A percentile compares a stretch with the other conserved stretches of the same genome.
Conservation (phyloP, 1,140 invertebrate species). For the Helicoverpa armigera region DNA sequence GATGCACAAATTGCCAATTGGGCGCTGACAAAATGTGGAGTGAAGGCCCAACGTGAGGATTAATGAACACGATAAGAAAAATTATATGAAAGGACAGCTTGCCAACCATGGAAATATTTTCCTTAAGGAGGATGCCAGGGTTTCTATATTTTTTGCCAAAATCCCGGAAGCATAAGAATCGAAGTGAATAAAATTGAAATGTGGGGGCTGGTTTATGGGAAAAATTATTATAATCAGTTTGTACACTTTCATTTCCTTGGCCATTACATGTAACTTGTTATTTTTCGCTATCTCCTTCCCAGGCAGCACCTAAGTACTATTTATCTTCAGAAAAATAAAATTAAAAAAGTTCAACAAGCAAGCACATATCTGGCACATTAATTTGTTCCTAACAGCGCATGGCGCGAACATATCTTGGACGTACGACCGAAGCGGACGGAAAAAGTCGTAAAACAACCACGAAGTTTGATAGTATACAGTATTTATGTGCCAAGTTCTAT, state of each 20-base stretch:
- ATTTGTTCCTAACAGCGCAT: not conserved
- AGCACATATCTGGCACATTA: not conserved
- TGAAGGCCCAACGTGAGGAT: not conserved
- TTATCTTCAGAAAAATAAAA: not conserved
- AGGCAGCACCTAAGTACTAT: too few species aligned
- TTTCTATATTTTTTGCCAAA: too few species aligned
- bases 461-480: slow-evolving; percentile 41
- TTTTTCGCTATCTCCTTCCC: too few species aligned
- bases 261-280: too few species aligned
- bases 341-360: not conserved
- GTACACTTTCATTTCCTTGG: not conserved
- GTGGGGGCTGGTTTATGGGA: not conserved
- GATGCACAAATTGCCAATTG: slow-evolving; percentile 23
- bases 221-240: not conserved
- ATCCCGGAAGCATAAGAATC: too few species aligned
- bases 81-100: slow-evolving; percentile 4
- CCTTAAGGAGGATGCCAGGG: not conserved
- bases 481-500: slow-evolving; percentile 45
- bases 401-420: slow-evolving; percentile 15
- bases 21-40: slow-evolving; percentile 14
- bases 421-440: slow-evolving; percentile 20
- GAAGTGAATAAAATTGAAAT: not conserved
- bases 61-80: slow-evolving; percentile 24
- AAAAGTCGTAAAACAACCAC: slow-evolving; percentile 36
- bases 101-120: not conserved